Evolutionary conservation across 2,113 vertebrate genomes (phyloP).

Genomic region (Andinoacara biseriatus): DNA sequence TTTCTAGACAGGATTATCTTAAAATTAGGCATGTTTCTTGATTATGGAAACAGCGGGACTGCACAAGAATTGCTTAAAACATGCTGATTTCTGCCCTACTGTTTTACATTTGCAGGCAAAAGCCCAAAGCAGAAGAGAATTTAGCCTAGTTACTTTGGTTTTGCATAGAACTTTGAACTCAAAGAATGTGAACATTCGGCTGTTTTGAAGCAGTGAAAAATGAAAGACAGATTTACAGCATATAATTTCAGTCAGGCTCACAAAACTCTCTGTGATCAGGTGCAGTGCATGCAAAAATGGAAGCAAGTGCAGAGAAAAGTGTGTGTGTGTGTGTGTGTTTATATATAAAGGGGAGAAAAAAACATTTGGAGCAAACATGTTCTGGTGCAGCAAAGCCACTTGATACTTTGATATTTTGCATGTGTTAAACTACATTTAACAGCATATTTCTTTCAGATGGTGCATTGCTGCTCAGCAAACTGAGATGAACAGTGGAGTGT

Average conservation of each 20-base stretch:
- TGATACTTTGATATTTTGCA: conserved; percentile 55
- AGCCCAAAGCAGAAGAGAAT: background rate
- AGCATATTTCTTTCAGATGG: conserved; percentile 39
- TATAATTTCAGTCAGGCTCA: conserved; percentile 1
- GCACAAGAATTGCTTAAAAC: background rate
- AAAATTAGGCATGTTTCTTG: conserved; percentile 25
- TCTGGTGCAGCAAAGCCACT: conserved; percentile 5
- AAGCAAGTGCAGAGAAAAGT: background rate
- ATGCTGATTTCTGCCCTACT: background rate
- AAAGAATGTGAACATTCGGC: background rate
- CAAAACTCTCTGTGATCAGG: background rate
- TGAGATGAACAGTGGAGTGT: conserved; percentile 68
- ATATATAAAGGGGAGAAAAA: no score
- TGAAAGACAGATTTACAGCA: background rate
- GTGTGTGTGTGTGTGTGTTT: background rate
- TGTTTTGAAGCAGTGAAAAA: background rate
- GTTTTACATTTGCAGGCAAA: conserved; percentile 9
- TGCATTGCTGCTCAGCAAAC: conserved; percentile 44
- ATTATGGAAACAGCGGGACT: conserved; percentile 5
- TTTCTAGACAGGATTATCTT: conserved; percentile 38
- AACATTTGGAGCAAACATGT: background rate
- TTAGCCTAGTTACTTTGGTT: background rate
- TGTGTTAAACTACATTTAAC: conserved; percentile 45
- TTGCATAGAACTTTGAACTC: conserved; percentile 14
- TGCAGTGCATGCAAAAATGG: background rate